Evolutionary conservation across 2,888 invertebrate species (phyloP), one percentile per base, ranked within the genome.

Genomic region (Mythimna impura): DNA sequence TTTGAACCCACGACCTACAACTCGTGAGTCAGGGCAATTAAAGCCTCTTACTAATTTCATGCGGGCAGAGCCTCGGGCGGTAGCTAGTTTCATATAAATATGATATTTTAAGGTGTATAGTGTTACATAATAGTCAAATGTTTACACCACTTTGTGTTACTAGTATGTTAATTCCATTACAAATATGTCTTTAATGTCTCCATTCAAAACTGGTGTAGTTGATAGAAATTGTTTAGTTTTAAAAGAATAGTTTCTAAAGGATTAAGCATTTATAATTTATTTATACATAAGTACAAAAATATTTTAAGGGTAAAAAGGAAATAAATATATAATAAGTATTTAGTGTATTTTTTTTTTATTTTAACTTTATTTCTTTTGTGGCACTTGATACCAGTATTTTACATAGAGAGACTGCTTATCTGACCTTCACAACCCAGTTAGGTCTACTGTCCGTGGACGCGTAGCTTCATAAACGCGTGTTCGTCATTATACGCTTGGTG

Each of bases 251-350:
- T 30, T 30, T 30, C 30, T 30, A 30, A 30, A 30, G n/a, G 36
- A 36, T 25, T 14, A 20, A 58, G 40, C 68, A 52, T 73, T 73
- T 67, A 57, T 25, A 40, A 3, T 30, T 30, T 30, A 30, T 30
- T 36, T 36, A 20, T 50, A 47, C 6, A 4, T 22, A 17, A 69
- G 52, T 40, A 68, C 64, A 22, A 62, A 61, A 20, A 8, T 22
- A 25, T 68, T 62, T n/a, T 17, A 20, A 22, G 34, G n/a, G 20
- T 12, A 36, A 14, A 36, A 52, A 17, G 34, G 47, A 47, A 47
- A 75, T 75, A 75, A 64, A 75, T 75, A 50, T 14, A 6, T 36
- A 64, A 75, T 63, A n/a, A n/a, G n/a, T n/a, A 58, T 14, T 9
- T 36, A 25, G 34, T 25, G 12, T 20, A 14, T 1, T 5, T 0